Evolutionary conservation across 2,888 invertebrate species (phyloP).

Genomic region (Sepioteuthis lessoniana): DNA sequence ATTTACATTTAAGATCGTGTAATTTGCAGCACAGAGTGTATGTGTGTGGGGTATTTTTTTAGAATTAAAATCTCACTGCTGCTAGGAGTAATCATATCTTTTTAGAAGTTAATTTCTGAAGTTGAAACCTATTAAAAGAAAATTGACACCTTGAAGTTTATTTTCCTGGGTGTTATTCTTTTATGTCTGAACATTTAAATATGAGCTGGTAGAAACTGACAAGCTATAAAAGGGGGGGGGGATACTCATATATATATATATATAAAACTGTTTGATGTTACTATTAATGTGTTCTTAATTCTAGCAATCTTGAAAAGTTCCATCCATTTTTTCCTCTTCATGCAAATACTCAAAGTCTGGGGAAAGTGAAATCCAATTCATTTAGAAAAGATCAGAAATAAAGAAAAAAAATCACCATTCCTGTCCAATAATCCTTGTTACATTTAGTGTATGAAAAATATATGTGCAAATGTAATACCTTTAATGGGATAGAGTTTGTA

Average conservation of each 20-base stretch:
- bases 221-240: not conserved
- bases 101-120: not conserved
- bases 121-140: not conserved
- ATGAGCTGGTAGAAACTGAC: not conserved
- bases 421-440: too few relatives aligned
- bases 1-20: not conserved
- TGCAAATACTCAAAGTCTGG: not conserved
- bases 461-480: too few relatives aligned
- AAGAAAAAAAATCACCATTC: not conserved
- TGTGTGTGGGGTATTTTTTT: not conserved
- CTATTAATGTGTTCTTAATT: conserved; percentile 13
- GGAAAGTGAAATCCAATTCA: not conserved
- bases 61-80: not conserved
- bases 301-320: not conserved
- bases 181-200: not conserved
- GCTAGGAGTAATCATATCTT: not conserved
- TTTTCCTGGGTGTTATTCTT: not conserved
- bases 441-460: too few relatives aligned
- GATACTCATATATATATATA: not conserved
- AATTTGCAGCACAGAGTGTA: not conserved
- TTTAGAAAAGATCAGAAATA: not conserved
- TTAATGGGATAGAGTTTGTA: too few relatives aligned
- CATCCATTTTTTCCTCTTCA: not conserved
- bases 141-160: not conserved
- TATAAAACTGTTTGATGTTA: not conserved